A percentile compares a stretch with the other conserved stretches of the same genome.
Conservation (phyloP, 1,140 invertebrate species). For the Metaphire vulgaris region DNA sequence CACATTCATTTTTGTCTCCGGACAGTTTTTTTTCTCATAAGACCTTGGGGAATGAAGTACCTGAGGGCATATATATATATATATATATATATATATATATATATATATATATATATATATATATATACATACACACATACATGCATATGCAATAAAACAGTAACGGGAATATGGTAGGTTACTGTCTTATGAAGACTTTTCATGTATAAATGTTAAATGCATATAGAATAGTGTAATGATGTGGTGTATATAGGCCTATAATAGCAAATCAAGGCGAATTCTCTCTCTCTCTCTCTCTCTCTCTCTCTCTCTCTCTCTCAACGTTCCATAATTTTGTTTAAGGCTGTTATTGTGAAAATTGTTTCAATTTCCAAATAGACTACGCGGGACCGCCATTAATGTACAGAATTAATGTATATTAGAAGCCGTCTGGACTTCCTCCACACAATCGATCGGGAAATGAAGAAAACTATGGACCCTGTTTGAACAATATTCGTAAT, state of each 20-base stretch:
- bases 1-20: no score
- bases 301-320: not conserved
- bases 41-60: no score
- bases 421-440: no score
- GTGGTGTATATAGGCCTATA: not conserved
- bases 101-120: conserved; percentile 10
- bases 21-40: no score
- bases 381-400: no score
- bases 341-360: not conserved
- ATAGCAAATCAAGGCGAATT: not conserved
- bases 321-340: not conserved
- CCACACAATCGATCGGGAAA: no score
- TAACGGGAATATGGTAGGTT: not conserved
- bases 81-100: conserved; percentile 10
- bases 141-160: not conserved
- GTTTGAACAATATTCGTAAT: no score
- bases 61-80: no score
- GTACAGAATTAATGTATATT: no score
- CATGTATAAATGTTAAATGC: not conserved
- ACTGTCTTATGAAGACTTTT: not conserved
- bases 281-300: not conserved
- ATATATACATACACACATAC: not conserved
- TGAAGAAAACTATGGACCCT: no score
- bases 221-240: not conserved
- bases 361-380: no score